phyloP scores from a whole-genome alignment of 2,797 vertebrate species.

The Pipistrellus kuhlii region DNA sequence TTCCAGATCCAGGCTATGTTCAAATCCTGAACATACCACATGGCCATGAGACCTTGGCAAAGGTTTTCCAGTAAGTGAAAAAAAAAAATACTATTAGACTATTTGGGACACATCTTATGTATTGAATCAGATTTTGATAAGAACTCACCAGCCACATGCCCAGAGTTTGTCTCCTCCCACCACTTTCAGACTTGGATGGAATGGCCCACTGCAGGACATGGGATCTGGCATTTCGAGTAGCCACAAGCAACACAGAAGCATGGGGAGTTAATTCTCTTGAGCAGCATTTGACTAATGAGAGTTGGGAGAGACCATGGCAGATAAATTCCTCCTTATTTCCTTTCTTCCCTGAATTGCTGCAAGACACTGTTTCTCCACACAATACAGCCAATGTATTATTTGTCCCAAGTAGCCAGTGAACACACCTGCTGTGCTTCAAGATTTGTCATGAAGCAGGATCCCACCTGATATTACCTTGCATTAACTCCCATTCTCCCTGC shows the following conservation, averaged over 20 bases:
- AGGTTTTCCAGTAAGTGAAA: conserved; percentile 12
- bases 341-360: not conserved
- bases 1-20: conserved; percentile 33
- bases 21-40: not conserved
- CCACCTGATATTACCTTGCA: not conserved
- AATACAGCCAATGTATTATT: not conserved
- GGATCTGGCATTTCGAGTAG: not conserved
- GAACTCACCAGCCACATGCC: not conserved
- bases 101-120: not conserved
- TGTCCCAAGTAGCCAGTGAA: not conserved
- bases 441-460: not conserved
- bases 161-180: not conserved
- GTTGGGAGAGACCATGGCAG: not conserved
- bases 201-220: not conserved
- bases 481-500: not conserved
- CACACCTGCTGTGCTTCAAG: not conserved
- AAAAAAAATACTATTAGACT: not conserved
- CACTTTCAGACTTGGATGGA: not conserved
- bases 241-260: not conserved
- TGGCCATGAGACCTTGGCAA: not conserved
- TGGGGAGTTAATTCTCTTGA: not conserved
- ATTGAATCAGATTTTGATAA: not conserved
- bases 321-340: not conserved
- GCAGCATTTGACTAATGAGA: not conserved
- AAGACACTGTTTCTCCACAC: not conserved